Conservation (phyloP, 1,140 invertebrate genomes). For the Drosophila kepulauana region DNA sequence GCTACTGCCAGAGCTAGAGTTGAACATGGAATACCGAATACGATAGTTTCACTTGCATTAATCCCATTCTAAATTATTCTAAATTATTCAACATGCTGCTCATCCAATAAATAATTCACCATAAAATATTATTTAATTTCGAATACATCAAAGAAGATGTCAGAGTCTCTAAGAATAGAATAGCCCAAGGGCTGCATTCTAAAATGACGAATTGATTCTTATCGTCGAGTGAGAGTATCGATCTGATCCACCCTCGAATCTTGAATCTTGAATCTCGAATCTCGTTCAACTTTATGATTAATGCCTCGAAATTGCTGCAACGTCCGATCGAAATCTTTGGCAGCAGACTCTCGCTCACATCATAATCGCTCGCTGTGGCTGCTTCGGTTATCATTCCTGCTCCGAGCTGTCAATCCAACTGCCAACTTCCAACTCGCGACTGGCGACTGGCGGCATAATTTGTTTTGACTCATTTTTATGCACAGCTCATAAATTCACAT, state of each 20-base stretch:
- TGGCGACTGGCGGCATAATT: constrained; percentile 65
- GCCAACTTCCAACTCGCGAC: too few relatives aligned
- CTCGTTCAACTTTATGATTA: constrained; percentile 69
- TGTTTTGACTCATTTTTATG: constrained; percentile 84
- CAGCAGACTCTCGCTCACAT: constrained; percentile 61
- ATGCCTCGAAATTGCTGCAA: constrained; percentile 72
- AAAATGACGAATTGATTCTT: constrained; percentile 40
- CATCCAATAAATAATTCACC: constrained; percentile 35
- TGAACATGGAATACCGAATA: not conserved
- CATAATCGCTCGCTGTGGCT: constrained; percentile 61
- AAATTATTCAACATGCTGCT: constrained; percentile 63
- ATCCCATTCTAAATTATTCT: constrained; percentile 66
- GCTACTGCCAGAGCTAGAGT: constrained; percentile 67
- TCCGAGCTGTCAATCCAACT: constrained; percentile 62
- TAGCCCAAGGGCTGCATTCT: constrained; percentile 7
- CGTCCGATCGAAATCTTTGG: constrained; percentile 57
- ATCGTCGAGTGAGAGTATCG: constrained; percentile 37
- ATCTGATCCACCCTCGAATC: constrained; percentile 59
- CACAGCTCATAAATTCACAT: constrained; percentile 75
- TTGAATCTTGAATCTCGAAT: not conserved
- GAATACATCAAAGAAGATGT: constrained; percentile 33
- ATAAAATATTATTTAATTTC: constrained; percentile 27
- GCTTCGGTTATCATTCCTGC: constrained; percentile 9
- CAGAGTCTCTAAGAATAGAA: not conserved
- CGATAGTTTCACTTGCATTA: constrained; percentile 2